Base-by-base conservation (phyloP, 1,140 invertebrate species). In the Trypoxylus dichotomus region DNA sequence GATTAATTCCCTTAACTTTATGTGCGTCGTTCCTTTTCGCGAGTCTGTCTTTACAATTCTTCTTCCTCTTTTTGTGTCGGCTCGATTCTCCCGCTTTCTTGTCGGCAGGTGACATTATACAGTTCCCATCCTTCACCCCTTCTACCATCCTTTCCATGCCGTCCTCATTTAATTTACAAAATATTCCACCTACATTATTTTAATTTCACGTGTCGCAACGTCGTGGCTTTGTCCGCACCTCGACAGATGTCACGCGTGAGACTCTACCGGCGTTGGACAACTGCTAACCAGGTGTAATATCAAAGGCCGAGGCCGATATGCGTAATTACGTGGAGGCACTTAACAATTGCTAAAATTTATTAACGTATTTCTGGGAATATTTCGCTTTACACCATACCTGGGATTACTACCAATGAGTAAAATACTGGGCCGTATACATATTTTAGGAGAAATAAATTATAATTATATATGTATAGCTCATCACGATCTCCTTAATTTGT, bases 251-350 rank as follows among this genome's bases (percentile, higher is more conserved):
- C 81, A 79, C 79, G 75, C 29, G 24, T 27, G 63, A 29, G 63
- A 32, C 24, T 27, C 63, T 75, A 68, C 47, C 74, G 78, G 78
- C 81, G 79, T 79, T 81, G 74, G 63, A 76, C 81, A 81, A 80
- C 81, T 81, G 81, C 78, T 79, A 80, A 80, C 81, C 81, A 80
- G 81, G 78, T 81, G 81, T 80, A 81, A 81, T 80, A 79, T 80
- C 73, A 71, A 54, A 54, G 47, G 47, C 47, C 47, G 47, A n/a
- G 15, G 47, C 47, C 47, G 15, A 19, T 54, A n/a, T 54, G 19
- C 47, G 47, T 54, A 54, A 54, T 54, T 54, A 54, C 19, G 47
- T 54, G 19, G 19, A 54, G n/a, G 47, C 47, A 19, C 47, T 54
- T 54, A 54, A 54, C 47, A 54, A 54, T 54, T 19, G 15, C 47